These are phyloP conservation scores for Lasioglossum figueresi DNA, from an alignment of 2,888 invertebrate species.

Conservation along the genomic window DNA sequence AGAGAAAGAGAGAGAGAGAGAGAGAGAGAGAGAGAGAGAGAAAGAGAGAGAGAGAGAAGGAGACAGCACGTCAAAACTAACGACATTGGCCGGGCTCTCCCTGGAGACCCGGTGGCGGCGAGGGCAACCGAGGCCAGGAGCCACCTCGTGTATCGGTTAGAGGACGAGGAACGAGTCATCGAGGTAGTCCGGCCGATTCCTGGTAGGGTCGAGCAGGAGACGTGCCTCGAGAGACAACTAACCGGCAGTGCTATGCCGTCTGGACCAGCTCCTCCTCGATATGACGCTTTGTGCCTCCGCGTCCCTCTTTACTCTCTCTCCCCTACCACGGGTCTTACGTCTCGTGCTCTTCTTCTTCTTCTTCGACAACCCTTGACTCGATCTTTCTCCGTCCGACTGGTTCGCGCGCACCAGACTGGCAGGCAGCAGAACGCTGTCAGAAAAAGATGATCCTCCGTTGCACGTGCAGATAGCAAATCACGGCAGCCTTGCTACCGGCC, in stretches of 20 bases:
- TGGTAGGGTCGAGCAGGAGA: conserved; percentile 77
- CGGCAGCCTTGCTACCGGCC: conserved; percentile 29
- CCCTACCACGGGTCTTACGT: neutral
- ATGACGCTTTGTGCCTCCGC: conserved; percentile 70
- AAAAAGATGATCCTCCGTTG: conserved; percentile 69
- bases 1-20: conserved; percentile 40
- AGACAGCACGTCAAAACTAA: conserved; percentile 77
- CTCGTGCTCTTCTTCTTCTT: neutral
- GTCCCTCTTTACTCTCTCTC: neutral
- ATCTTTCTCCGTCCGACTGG: conserved; percentile 38
- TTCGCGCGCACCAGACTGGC: conserved; percentile 55
- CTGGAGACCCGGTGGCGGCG: conserved; percentile 71
- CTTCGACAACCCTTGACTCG: neutral
- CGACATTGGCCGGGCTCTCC: conserved; percentile 76
- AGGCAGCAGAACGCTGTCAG: conserved; percentile 63
- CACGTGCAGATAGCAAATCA: conserved; percentile 69
- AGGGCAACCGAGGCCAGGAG: conserved; percentile 68
- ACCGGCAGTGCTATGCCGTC: conserved; percentile 76
- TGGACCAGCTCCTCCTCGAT: conserved; percentile 73
- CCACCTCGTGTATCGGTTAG: conserved; percentile 68
- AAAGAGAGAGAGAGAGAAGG: conserved; percentile 17
- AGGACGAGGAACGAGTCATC: conserved; percentile 79
- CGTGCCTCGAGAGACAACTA: conserved; percentile 83
- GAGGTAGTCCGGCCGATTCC: conserved; percentile 79
- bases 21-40: neutral